Conservation (phyloP, 2,888 invertebrate species). For the Keiferia lycopersicella region DNA sequence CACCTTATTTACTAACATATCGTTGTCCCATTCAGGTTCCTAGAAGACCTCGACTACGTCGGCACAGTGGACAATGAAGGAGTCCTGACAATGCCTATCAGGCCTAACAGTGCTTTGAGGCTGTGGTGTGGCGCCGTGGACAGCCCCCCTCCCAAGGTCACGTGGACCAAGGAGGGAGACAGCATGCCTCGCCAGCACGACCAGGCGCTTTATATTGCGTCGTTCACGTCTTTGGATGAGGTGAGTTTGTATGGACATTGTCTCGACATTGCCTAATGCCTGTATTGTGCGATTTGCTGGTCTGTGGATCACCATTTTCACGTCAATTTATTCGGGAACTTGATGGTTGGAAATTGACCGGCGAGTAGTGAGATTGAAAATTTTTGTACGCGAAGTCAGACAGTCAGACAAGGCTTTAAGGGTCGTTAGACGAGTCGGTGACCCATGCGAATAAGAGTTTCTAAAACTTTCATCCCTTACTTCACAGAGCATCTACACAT, state of each 20-base stretch:
- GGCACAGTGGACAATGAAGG: slow-evolving; percentile 60
- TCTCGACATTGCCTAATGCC: too few species aligned
- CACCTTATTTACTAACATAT: too few species aligned
- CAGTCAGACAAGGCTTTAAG: too few species aligned
- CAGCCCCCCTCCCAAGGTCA: slow-evolving; percentile 81
- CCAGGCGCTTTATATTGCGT: slow-evolving; percentile 63
- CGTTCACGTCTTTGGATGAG: slow-evolving; percentile 65
- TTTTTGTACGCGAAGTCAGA: too few species aligned
- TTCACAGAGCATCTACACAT: slow-evolving; percentile 90
- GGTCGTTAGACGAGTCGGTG: too few species aligned
- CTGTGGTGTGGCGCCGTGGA: slow-evolving; percentile 85
- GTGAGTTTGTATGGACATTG: slow-evolving; percentile 40
- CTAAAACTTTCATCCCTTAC: too few species aligned
- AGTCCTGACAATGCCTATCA: slow-evolving; percentile 58
- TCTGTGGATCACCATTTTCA: too few species aligned
- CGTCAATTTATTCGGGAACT: too few species aligned
- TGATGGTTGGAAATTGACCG: too few species aligned
- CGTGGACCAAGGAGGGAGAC: slow-evolving; percentile 80
- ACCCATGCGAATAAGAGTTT: too few species aligned
- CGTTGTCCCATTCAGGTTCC: slow-evolving; percentile 50
- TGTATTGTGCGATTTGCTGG: too few species aligned
- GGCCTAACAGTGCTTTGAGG: slow-evolving; percentile 65
- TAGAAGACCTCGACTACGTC: slow-evolving; percentile 69
- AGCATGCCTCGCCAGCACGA: slow-evolving; percentile 62
- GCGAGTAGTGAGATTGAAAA: too few species aligned